A percentile compares a stretch with the other conserved stretches of the same genome.
Evolutionary conservation across 2,888 invertebrate species (phyloP).

Genomic region (Drosophila quinaria): DNA sequence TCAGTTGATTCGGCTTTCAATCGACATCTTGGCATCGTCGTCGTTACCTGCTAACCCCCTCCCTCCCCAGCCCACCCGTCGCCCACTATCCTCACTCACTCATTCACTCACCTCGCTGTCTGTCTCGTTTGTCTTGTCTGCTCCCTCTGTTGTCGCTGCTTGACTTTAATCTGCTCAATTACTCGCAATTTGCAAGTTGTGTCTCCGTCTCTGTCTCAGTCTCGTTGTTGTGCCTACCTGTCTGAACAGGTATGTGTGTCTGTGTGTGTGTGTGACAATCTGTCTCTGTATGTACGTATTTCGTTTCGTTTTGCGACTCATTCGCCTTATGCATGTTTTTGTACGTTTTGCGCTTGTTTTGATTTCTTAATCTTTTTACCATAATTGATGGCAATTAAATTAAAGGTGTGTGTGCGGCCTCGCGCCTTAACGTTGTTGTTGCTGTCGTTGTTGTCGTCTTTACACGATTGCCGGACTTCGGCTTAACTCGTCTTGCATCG

Average conservation of each 20-base stretch:
- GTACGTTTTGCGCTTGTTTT: constrained; percentile 78
- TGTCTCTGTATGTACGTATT: constrained; percentile 36
- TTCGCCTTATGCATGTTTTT: constrained; percentile 73
- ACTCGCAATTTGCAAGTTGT: constrained; percentile 81
- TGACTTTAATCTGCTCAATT: constrained; percentile 83
- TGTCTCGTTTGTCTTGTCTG: constrained; percentile 38
- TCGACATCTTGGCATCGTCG: constrained; percentile 62
- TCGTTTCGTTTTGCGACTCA: constrained; percentile 59
- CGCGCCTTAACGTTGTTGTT: constrained; percentile 36
- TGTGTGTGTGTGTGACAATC: constrained; percentile 17
- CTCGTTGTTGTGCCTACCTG: constrained; percentile 19
- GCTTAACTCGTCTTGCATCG: constrained; percentile 24
- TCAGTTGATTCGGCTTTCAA: constrained; percentile 71
- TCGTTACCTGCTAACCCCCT: constrained; percentile 42
- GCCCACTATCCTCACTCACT: background rate
- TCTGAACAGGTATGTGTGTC: constrained; percentile 6
- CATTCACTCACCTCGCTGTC: constrained; percentile 20
- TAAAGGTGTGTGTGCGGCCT: constrained; percentile 77
- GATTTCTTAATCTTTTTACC: constrained; percentile 83
- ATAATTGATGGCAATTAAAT: constrained; percentile 83
- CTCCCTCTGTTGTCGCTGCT: constrained; percentile 54
- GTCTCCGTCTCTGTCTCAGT: constrained; percentile 36
- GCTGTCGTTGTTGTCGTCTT: constrained; percentile 45
- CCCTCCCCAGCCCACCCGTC: background rate
- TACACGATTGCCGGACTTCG: constrained; percentile 54